phyloP scores from a whole-genome alignment of 1,140 invertebrate genomes.

The Drosophila nannoptera region DNA sequence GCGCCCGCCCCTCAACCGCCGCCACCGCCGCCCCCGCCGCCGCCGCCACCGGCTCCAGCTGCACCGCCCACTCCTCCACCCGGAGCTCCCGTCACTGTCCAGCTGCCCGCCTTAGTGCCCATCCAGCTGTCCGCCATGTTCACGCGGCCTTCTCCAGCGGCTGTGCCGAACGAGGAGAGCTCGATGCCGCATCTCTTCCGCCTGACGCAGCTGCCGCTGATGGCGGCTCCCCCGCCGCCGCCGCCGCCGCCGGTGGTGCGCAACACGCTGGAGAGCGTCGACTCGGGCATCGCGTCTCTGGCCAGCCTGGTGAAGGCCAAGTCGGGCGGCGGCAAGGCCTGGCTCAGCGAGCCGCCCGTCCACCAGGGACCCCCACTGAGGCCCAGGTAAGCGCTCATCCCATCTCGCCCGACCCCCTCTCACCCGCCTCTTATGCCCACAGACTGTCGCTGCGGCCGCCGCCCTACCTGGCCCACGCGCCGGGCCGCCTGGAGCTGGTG shows the following conservation, averaged over 20 bases:
- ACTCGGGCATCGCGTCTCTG: conserved; percentile 47
- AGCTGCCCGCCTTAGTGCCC: conserved; percentile 69
- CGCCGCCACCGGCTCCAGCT: conserved; percentile 5
- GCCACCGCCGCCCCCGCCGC: conserved; percentile 33
- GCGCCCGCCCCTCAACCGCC: conserved; percentile 22
- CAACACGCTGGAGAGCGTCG: conserved; percentile 64
- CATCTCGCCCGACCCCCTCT: not conserved
- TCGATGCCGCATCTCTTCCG: conserved; percentile 42
- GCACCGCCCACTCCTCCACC: conserved; percentile 8
- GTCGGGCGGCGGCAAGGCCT: conserved; percentile 5
- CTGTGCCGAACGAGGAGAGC: not conserved
- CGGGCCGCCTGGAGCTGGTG: conserved; percentile 67
- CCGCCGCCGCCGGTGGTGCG: conserved; percentile 36
- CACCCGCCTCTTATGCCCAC: not conserved
- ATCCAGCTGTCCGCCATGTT: conserved; percentile 71
- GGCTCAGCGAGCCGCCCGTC: not conserved
- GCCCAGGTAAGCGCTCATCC: conserved; percentile 21
- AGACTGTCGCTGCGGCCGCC: conserved; percentile 50
- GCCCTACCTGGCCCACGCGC: conserved; percentile 52
- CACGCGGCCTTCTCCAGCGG: conserved; percentile 44
- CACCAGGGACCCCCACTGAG: conserved; percentile 14
- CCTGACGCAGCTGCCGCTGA: conserved; percentile 40
- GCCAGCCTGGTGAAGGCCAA: conserved; percentile 35
- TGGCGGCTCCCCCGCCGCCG: not conserved
- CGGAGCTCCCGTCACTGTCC: conserved; percentile 54